A percentile compares a stretch with the other conserved stretches of the same genome.
phyloP scores from a whole-genome alignment of 2,888 invertebrate species.

The Cyclophora albipunctata region DNA sequence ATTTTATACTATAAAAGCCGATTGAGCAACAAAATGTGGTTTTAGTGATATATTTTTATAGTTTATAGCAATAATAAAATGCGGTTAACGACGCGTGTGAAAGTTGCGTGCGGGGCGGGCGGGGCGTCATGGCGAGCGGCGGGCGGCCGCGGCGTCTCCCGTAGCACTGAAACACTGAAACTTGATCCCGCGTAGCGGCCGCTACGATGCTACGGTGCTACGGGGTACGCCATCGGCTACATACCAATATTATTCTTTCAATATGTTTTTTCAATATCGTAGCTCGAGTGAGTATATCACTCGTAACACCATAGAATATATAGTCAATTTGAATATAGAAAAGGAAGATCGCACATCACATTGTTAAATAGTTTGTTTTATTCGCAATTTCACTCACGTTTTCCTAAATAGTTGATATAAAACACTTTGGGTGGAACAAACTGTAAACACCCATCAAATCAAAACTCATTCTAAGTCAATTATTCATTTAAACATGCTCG shows the following conservation, averaged over 20 bases:
- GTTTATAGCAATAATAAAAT: slow-evolving; percentile 55
- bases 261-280: no score
- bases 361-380: no score
- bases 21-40: slow-evolving; percentile 10
- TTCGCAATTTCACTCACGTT: no score
- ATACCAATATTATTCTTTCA: background rate
- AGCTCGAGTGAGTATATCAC: no score
- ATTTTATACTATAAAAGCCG: background rate
- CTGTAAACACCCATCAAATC: no score
- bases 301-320: no score
- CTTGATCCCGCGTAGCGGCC: slow-evolving; percentile 22
- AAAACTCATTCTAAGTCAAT: no score
- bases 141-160: slow-evolving; percentile 41
- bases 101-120: slow-evolving; percentile 35
- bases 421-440: no score
- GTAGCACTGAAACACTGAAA: slow-evolving; percentile 44
- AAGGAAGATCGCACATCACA: no score
- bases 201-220: slow-evolving; percentile 30
- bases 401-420: no score
- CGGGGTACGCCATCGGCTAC: slow-evolving; percentile 13
- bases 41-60: slow-evolving; percentile 17
- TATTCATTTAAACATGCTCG: slow-evolving; percentile 3
- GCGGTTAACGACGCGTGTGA: slow-evolving; percentile 47
- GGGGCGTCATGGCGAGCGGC: slow-evolving; percentile 37
- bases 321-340: no score